phyloP scores from a whole-genome alignment of 2,888 invertebrate species.

The Glaucopsyche alexis region DNA sequence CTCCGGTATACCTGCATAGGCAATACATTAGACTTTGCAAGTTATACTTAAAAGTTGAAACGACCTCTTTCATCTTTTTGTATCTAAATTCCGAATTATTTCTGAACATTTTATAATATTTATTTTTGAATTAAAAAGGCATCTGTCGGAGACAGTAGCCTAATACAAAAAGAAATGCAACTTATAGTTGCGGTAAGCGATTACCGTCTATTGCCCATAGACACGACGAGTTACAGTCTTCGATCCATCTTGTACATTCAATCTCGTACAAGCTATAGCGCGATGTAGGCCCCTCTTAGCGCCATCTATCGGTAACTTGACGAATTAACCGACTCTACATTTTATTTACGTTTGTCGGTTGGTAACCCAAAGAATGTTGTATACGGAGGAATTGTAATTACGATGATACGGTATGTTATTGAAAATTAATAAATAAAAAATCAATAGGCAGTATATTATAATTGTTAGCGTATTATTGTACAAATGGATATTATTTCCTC shows the following conservation, averaged over 20 bases:
- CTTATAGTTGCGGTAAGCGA: not conserved
- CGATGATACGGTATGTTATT: no score
- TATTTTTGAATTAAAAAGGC: no score
- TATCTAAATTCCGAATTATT: no score
- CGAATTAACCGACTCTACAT: not conserved
- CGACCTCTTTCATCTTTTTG: no score
- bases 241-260: not conserved
- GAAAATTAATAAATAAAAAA: no score
- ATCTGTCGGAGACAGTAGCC: not conserved
- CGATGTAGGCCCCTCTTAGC: not conserved
- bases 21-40: no score
- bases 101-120: no score
- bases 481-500: not conserved
- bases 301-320: not conserved
- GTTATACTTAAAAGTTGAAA: no score
- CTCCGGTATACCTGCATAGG: no score
- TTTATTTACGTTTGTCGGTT: not conserved
- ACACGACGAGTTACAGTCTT: fast-evolving
- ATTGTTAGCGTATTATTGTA: not conserved
- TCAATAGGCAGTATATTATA: no score
- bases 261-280: not conserved
- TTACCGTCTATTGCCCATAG: conserved; percentile 16
- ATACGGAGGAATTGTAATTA: no score
- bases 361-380: not conserved
- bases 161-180: conserved; percentile 4